Evolutionary conservation across 2,888 invertebrate genomes (phyloP), one percentile per base, ranked within the genome.

Genomic region (Meghimatium bilineatum): DNA sequence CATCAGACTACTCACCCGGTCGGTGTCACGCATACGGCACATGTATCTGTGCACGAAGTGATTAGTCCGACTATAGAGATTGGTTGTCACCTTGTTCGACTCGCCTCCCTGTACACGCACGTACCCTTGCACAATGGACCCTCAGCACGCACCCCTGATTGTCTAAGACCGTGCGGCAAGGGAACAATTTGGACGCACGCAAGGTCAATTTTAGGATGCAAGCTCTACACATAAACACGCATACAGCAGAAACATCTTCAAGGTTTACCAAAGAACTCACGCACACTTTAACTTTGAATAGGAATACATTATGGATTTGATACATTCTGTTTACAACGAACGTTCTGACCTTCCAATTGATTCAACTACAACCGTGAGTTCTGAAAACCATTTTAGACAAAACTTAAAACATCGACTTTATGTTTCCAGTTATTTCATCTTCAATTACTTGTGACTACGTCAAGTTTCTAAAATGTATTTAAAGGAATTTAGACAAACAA

Each of bases 171-270:
- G 26, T 52, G 82, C 29, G 77, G 56, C 77, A 56, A 36, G 82
- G 82, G 82, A 82, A 82, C 82, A 82, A 78, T 77, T 83, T 78
- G 29, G 49, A 78, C 83, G 77, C 83, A 83, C 83, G 83, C 83
- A 78, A 83, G 78, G 63, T 77, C 83, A 83, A 83, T 83, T 83
- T 83, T 78, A 60, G 78, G 78, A 69, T 74, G 77, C 69, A 71
- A 60, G 38, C 32, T 34, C 69, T 63, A 77, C 77, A 83, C 71
- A 78, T 72, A 78, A 78, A 78, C 83, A 79, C 72, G 69, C 56
- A 72, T 38, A 71, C 77, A 32, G 52, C 77, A 69, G 56, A 60
- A 69, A 77, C 81, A 63, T 52, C 67, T 80, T 67, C 52, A 67
- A 49, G 74, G 52, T 67, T 67, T 67, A 67, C 66, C 32, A 66